Conservation (phyloP, 2,113 vertebrate species). For the Struthio camelus region DNA sequence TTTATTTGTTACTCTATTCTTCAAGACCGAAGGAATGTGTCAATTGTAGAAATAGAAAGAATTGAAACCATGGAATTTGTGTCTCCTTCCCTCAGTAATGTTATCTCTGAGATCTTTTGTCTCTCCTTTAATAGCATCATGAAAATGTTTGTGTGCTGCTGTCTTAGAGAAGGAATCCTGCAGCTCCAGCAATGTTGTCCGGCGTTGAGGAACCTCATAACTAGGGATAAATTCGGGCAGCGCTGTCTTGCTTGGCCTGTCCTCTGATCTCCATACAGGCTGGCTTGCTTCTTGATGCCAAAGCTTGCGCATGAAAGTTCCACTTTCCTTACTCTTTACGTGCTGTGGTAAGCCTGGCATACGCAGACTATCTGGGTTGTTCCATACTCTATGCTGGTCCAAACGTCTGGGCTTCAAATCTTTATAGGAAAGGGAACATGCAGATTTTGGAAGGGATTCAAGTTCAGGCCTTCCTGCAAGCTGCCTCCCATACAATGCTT, state of each 20-base stretch:
- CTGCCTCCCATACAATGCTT: conserved; percentile 55
- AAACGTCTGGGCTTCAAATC: conserved; percentile 20
- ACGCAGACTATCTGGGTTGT: conserved; percentile 16
- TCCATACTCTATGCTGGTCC: neutral
- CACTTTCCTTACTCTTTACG: neutral
- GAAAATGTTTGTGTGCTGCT: conserved; percentile 68
- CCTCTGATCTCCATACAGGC: neutral
- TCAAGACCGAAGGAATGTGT: neutral
- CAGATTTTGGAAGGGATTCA: neutral
- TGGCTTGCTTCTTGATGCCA: neutral
- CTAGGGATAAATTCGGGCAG: conserved; percentile 20
- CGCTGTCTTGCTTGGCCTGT: neutral
- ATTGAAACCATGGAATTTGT: conserved; percentile 79
- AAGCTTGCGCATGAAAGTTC: neutral
- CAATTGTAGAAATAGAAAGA: conserved; percentile 79
- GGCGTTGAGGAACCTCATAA: conserved; percentile 11
- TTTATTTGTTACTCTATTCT: conserved; percentile 24
- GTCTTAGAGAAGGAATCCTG: conserved; percentile 79
- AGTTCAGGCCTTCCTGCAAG: conserved; percentile 8
- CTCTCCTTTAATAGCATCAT: conserved; percentile 51
- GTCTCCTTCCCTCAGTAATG: conserved; percentile 69
- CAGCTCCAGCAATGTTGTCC: conserved; percentile 66
- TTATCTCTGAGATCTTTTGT: conserved; percentile 79
- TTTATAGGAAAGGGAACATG: conserved; percentile 17
- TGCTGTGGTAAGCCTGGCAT: conserved; percentile 3